Percentiles rank a stretch among this genome's conserved stretches.
These are phyloP conservation scores for Podargus strigoides DNA, from an alignment of 2,797 vertebrate genomes.

Conservation along the genomic window DNA sequence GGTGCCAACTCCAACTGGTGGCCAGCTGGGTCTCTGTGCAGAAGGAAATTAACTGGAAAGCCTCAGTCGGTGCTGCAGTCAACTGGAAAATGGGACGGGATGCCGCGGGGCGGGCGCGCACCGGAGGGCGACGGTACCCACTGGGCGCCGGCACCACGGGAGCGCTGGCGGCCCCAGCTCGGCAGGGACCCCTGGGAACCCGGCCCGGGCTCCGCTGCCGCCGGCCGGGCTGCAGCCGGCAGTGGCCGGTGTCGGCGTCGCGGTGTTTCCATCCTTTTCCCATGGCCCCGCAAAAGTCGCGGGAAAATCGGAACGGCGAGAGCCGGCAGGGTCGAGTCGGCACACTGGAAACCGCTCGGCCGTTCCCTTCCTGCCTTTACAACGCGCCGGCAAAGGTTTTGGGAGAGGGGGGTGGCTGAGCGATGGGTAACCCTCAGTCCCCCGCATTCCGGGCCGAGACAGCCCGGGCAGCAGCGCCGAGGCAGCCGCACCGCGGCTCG, in stretches of 20 bases:
- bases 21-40: constrained; percentile 52
- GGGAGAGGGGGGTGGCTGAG: not conserved
- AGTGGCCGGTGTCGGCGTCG: no score
- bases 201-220: not conserved
- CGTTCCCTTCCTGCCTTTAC: not conserved
- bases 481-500: not conserved
- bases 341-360: not conserved
- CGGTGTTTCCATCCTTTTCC: not conserved
- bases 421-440: not conserved
- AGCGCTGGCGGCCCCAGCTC: not conserved
- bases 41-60: constrained; percentile 69
- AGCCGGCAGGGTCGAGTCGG: not conserved
- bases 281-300: not conserved
- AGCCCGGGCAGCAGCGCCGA: not conserved
- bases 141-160: not conserved
- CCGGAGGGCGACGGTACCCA: not conserved
- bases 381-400: not conserved
- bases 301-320: not conserved
- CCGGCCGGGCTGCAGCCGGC: no score
- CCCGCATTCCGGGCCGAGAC: not conserved
- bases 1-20: constrained; percentile 30
- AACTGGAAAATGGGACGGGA: not conserved
- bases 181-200: no score
- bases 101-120: not conserved
- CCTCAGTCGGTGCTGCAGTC: constrained; percentile 1